Base-by-base conservation (phyloP, 2,888 invertebrate species). In the Drosophila buzzatii region DNA sequence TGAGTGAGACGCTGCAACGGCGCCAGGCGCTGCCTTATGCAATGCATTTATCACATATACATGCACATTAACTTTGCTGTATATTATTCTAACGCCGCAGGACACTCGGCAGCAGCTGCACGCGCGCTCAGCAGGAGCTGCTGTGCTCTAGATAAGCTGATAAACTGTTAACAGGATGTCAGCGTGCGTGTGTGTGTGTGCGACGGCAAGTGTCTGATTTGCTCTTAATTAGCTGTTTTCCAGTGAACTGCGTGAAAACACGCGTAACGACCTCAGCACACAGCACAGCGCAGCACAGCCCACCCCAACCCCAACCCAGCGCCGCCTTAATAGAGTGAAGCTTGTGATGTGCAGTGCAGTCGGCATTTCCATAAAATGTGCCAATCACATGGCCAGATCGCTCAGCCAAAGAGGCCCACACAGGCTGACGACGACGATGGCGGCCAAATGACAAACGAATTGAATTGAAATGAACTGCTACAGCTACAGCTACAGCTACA, bases 381-480 rank as follows among this genome's bases (percentile, higher is more conserved):
- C 84, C 87, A 87, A 87, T 87, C 87, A 89, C 85, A 68, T 77
- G 68, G 75, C 67, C 68, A 68, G 67, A 80, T 77, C 76, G 66
- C 67, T 72, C 64, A 64, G 56, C 59, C 45, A 41, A 66, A 66
- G 69, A 59, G 68, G 84, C 81, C 88, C 88, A 85, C 88, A 84
- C 83, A 88, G 72, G 79, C 71, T n/a, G 31, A 49, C 55, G 41
- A 18, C 57, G 37, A 37, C 68, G 67, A 64, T 55, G 80, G 88
- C 84, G 75, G 75, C 82, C 85, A 89, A 89, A 85, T 89, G 87
- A 81, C 84, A 90, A 87, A 81, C 86, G 89, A 90, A 90, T 82
- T 88, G 90, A 87, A 87, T 89, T 87, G 90, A 90, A 87, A 89
- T 86, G 86, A 86, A 86, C 90, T 89, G 84, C 79, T 56, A 78